These are phyloP conservation scores for Caenorhabditis wallacei DNA, from an alignment of 2,888 invertebrate species.

Conservation along the genomic window DNA sequence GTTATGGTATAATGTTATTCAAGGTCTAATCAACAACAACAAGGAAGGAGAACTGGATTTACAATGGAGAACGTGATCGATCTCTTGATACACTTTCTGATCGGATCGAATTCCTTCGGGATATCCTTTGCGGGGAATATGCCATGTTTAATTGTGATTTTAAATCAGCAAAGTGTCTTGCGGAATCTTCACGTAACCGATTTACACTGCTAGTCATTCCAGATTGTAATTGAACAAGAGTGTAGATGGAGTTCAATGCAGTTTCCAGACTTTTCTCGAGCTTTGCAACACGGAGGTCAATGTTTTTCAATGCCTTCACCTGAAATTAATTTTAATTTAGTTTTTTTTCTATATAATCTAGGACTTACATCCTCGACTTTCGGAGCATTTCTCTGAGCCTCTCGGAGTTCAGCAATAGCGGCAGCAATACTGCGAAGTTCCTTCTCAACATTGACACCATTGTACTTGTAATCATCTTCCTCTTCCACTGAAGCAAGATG, in stretches of 20 bases:
- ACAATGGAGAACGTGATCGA: constrained; percentile 42
- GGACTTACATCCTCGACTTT: constrained; percentile 60
- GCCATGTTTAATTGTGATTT: constrained; percentile 30
- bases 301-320: constrained; percentile 40
- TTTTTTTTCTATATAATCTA: not conserved
- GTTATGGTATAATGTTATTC: constrained; percentile 26
- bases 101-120: constrained; percentile 3
- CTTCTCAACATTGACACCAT: constrained; percentile 9
- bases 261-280: constrained; percentile 83
- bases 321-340: constrained; percentile 2
- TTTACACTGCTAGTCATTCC: constrained; percentile 80
- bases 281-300: constrained; percentile 79
- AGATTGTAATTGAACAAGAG: constrained; percentile 82
- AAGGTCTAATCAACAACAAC: constrained; percentile 54
- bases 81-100: constrained; percentile 29
- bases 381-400: constrained; percentile 34
- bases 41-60: not conserved
- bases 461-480: not conserved
- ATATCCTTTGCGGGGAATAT: constrained; percentile 19
- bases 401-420: constrained; percentile 36
- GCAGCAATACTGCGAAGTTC: not conserved
- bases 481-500: constrained; percentile 48
- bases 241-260: constrained; percentile 80
- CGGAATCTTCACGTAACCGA: constrained; percentile 65
- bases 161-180: constrained; percentile 39